A percentile compares a stretch with the other conserved stretches of the same genome.
Evolutionary conservation across 2,888 invertebrate species (phyloP).

Genomic region (Cantharis rufa): DNA sequence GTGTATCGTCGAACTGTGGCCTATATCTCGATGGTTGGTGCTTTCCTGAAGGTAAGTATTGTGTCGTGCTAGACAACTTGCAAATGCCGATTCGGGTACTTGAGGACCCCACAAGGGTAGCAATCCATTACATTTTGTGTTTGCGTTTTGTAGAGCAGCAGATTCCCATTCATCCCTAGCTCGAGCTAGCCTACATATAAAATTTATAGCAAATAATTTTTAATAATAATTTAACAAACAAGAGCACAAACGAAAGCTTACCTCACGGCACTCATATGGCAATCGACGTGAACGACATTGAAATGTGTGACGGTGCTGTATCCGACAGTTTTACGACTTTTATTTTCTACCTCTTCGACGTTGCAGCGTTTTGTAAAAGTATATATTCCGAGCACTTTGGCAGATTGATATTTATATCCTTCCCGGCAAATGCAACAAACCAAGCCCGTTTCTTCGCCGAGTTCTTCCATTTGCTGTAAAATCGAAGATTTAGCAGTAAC

Average conservation of each 20-base stretch:
- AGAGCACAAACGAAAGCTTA: constrained; percentile 51
- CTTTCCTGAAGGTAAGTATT: constrained; percentile 81
- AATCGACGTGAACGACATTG: constrained; percentile 97
- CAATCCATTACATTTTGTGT: constrained; percentile 95
- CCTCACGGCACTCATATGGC: constrained; percentile 95
- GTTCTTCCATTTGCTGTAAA: constrained; percentile 90
- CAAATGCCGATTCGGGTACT: constrained; percentile 90
- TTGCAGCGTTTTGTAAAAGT: constrained; percentile 95
- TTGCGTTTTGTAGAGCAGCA: constrained; percentile 96
- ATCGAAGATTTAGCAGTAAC: constrained; percentile 90
- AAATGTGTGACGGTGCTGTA: constrained; percentile 97
- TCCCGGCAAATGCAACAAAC: constrained; percentile 98
- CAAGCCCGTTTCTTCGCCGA: constrained; percentile 93
- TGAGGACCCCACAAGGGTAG: constrained; percentile 96
- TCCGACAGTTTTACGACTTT: constrained; percentile 83
- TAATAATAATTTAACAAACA: too few species aligned
- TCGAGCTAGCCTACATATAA: constrained; percentile 45
- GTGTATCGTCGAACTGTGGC: constrained; percentile 82
- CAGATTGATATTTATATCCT: constrained; percentile 94
- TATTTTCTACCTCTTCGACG: constrained; percentile 90
- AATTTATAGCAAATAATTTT: background rate
- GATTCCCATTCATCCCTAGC: constrained; percentile 96
- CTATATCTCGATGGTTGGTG: constrained; percentile 76
- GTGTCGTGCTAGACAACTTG: constrained; percentile 90
- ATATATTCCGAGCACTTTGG: constrained; percentile 93